A percentile compares a stretch with the other conserved stretches of the same genome.
Evolutionary conservation across 2,113 vertebrate species (phyloP).

Genomic region (Lycaon pictus): DNA sequence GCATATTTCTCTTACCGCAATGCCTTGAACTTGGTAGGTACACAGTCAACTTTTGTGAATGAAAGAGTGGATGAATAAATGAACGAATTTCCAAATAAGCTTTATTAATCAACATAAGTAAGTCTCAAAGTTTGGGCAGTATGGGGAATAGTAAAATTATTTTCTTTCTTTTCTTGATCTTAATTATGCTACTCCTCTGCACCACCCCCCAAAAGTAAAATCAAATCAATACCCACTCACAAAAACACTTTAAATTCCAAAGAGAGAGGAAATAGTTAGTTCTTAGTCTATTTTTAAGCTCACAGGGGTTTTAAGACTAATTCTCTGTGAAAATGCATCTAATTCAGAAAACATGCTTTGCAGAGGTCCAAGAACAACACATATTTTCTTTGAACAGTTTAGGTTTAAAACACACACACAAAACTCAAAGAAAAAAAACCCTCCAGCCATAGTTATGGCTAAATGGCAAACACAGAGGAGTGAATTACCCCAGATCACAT

Average conservation of each 20-base stretch:
- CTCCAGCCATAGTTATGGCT: neutral
- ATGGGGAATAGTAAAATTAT: constrained; percentile 17
- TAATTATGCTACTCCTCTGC: neutral
- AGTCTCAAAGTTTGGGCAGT: neutral
- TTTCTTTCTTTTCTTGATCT: constrained; percentile 17
- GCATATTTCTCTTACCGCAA: neutral
- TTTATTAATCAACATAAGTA: neutral
- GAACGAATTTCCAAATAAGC: neutral
- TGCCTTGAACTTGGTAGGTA: neutral
- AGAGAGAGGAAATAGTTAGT: constrained; percentile 8
- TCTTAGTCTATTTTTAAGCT: constrained; percentile 35
- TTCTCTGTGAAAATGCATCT: constrained; percentile 50
- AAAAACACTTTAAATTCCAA: constrained; percentile 53
- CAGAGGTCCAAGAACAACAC: neutral
- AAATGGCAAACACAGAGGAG: neutral
- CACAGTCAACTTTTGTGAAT: neutral
- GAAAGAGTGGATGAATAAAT: neutral
- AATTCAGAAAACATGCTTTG: constrained; percentile 51
- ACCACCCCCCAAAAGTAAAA: neutral
- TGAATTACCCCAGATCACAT: neutral
- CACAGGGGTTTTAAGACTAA: constrained; percentile 1
- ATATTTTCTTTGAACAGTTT: constrained; percentile 50
- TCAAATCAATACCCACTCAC: constrained; percentile 1
- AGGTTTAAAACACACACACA: constrained; percentile 23
- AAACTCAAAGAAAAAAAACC: neutral